phyloP scores from a whole-genome alignment of 2,888 invertebrate genomes.

The Coecobrya sp. region DNA sequence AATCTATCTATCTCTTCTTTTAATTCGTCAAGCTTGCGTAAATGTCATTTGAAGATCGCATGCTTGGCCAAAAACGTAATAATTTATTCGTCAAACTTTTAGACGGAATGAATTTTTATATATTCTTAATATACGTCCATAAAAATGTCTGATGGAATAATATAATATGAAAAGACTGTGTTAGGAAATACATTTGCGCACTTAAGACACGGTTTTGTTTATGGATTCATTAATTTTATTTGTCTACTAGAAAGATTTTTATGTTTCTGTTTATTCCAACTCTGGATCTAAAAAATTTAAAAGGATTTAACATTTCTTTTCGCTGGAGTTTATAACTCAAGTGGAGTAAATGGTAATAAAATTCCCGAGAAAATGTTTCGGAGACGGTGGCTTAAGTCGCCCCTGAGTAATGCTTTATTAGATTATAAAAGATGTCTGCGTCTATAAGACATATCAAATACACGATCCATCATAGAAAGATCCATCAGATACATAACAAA shows the following conservation, averaged over 20 bases:
- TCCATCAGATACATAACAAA: neutral
- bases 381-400: no score
- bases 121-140: neutral
- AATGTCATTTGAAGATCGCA: neutral
- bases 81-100: conserved; percentile 32
- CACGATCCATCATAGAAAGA: neutral
- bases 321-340: no score
- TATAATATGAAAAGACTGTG: neutral
- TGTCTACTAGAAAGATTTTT: neutral
- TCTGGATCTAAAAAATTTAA: neutral
- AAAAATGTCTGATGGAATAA: neutral
- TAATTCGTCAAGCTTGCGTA: neutral
- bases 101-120: conserved; percentile 1
- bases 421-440: no score
- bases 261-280: neutral
- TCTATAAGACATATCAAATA: no score
- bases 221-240: conserved; percentile 61
- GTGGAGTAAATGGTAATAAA: no score
- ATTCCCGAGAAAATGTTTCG: no score
- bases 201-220: neutral
- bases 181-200: neutral
- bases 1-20: neutral
- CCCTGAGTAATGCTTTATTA: no score
- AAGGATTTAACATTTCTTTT: neutral
- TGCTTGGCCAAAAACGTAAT: conserved; percentile 12